A percentile compares a stretch with the other conserved stretches of the same genome.
Conservation (phyloP, 2,113 vertebrate genomes). For the Todiramphus saurophagus region DNA sequence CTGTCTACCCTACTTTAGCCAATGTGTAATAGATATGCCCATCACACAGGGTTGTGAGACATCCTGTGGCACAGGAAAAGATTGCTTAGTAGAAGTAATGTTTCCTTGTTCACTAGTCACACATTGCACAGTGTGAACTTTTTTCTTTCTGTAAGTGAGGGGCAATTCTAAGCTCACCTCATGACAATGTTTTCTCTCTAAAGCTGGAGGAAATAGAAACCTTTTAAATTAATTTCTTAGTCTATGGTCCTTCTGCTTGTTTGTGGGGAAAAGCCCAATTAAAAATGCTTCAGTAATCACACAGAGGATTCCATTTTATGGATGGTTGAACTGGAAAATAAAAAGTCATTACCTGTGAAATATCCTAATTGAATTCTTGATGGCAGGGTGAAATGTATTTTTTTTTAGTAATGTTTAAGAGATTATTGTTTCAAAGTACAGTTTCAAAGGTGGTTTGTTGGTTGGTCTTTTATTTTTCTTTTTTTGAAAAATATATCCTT, state of each 20-base stretch:
- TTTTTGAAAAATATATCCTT: neutral
- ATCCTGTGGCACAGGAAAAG: neutral
- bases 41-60: neutral
- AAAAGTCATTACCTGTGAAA: slow-evolving; percentile 55
- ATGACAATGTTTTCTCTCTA: neutral
- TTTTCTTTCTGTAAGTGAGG: neutral
- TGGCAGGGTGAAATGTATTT: neutral
- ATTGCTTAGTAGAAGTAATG: neutral
- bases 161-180: neutral
- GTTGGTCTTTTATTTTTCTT: neutral
- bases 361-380: slow-evolving; percentile 48
- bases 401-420: slow-evolving; percentile 5
- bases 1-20: neutral
- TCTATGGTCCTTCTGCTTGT: neutral
- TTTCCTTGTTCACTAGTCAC: neutral
- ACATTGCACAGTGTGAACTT: neutral
- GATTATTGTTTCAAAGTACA: neutral
- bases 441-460: neutral
- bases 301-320: slow-evolving; percentile 43
- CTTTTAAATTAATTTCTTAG: neutral
- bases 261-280: slow-evolving; percentile 39
- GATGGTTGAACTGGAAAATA: slow-evolving; percentile 52
- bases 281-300: slow-evolving; percentile 47
- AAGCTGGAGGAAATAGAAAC: neutral
- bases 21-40: accelerated